Conservation (phyloP, 2,797 vertebrate species). For the Acrossocheilus fasciatus region DNA sequence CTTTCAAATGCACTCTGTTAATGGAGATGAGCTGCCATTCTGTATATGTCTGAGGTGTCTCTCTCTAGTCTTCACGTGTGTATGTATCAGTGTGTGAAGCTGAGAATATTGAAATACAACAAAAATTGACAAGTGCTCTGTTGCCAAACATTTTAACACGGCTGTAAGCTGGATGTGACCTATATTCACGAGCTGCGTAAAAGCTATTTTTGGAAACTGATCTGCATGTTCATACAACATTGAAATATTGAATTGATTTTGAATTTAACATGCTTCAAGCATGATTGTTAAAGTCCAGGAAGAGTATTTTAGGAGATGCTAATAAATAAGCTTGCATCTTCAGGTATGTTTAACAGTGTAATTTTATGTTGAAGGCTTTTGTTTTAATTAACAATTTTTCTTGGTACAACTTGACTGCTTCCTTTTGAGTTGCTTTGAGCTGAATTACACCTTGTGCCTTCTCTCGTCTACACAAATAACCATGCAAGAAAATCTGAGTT, state of each 20-base stretch:
- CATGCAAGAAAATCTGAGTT: not conserved
- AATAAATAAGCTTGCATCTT: not conserved
- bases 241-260: not conserved
- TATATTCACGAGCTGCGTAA: conserved; percentile 1
- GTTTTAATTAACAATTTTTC: not conserved
- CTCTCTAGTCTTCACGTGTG: conserved; percentile 25
- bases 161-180: not conserved
- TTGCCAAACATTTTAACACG: not conserved
- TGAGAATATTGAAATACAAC: not conserved
- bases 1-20: not conserved
- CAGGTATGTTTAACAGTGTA: not conserved
- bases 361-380: not conserved
- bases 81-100: not conserved
- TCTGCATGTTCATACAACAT: not conserved
- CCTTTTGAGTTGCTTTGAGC: not conserved
- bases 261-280: not conserved
- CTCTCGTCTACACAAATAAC: conserved; percentile 14
- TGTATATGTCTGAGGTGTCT: not conserved
- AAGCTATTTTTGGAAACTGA: not conserved
- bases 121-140: not conserved
- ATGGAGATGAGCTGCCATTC: not conserved
- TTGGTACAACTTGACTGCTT: not conserved
- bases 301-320: not conserved
- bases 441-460: conserved; percentile 54
- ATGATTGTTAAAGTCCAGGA: not conserved